Base-by-base conservation (phyloP, 2,113 vertebrate species). In the Macaca mulatta region DNA sequence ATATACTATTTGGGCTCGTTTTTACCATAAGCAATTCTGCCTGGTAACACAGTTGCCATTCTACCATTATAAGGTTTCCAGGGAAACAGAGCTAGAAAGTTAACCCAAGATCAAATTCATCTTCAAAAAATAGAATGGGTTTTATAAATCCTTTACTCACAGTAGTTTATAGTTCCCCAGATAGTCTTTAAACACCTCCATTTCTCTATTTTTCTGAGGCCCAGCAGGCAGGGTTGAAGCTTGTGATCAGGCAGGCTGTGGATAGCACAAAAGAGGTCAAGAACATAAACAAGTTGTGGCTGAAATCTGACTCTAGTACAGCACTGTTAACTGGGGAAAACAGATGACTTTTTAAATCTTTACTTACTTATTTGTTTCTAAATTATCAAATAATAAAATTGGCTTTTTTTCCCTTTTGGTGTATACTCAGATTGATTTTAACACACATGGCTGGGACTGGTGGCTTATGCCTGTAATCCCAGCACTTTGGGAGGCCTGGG, bases 31-130 rank as follows among this genome's bases (percentile, higher is more conserved):
- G 35, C 72, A 67, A 1, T 40, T 5, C 64, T 96, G 79, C 27
- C 86, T 92, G 84, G 84, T 59, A 59, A 85, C 55, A 52, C 67
- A 91, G 40, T 25, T 88, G 70, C 84, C 25, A 25, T 85, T 40
- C 43, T 43, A 50, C 74, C 59, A 22, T 43, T 84, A 40, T 25
- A 22, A 74, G 13, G 3, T 91, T 92, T 91, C 61, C 52, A 89
- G 85, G 79, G 92, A 86, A 94, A 89, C 50, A 35, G 11, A 93
- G 20, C 59, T 78, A 84, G 80, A 81, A 92, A 78, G 72, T 88
- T 87, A 97, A 72, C 64, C 64, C 35, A 75, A 93, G 59, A 83
- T 84, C 57, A 52, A 70, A 90, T 93, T 90, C 55, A 57, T 87
- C 25, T 45, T 35, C 64, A 93, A 55, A 50, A 79, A 93, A 97